Evolutionary conservation across 2,888 invertebrate genomes (phyloP), one percentile per base, ranked within the genome.

Genomic region (Argyresthia goedartella): DNA sequence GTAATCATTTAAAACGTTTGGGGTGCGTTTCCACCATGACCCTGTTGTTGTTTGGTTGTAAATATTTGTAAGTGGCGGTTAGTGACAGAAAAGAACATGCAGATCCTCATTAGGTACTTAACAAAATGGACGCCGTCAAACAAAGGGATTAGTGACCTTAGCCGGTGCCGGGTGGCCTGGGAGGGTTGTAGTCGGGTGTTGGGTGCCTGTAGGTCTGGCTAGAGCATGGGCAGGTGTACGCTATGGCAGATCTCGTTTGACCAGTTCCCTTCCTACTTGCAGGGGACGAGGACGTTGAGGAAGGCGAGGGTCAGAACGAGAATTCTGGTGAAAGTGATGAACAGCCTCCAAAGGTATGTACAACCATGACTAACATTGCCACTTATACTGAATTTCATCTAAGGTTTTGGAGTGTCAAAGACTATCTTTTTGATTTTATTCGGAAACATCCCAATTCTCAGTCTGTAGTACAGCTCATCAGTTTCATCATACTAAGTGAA

Each of bases 101-200:
- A 89, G 89, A 89, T 89, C 87, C 90, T 90, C 91, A 87, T 87
- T 87, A 87, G 25, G 81, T 82, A 90, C 91, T 90, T 90, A 89
- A 91, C 91, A 91, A 91, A 91, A 91, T 91, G 91, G 91, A 90
- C 90, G 91, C 90, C 89, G 88, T 89, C 90, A 90, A 91, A 91
- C 90, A 91, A 91, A 91, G 90, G 90, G 89, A 90, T 90, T 90
- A 89, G 89, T 89, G 89, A 87, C 80, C 81, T 82, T 84, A 79
- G 67, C 81, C 77, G 77, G 41, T 13, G 50, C 11, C 34, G 34
- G 36, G n/a, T 8, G 15, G 36, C 35, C 36, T 35, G 48, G 9
- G 15, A 36, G 36, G 39, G 39, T n/a, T 44, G 14, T 14, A n/a
- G 13, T 13, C 48, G 13, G 14, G 48, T 11, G n/a, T 8, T 11